Evolutionary conservation across 1,140 invertebrate genomes (phyloP), one percentile per base, ranked within the genome.

Genomic region (Drosophila bocki): DNA sequence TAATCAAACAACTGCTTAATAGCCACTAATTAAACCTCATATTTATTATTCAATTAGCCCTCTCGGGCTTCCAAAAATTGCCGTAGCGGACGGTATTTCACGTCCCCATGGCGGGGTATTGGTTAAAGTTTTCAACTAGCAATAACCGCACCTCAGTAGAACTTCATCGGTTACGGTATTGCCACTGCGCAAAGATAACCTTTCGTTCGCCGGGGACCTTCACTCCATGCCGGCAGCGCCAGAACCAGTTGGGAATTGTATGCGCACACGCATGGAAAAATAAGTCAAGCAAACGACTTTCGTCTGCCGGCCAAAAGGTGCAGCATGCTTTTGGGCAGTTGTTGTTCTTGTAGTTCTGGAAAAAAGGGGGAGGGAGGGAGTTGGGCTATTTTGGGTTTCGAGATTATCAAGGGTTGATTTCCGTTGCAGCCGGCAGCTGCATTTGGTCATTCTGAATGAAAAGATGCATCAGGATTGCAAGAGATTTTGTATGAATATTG

Each of bases 81-180:
- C 96, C 96, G 94, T 96, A 96, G 96, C 95, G 96, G 95, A 95
- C 96, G 96, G 95, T 97, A 95, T 97, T 97, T 97, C 96, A 97
- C 96, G 96, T 96, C 95, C 96, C 95, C 96, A 95, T 94, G 85
- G 81, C 84, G 84, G 80, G 84, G 59, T 84, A 90, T 81, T 88
- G 84, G 84, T 90, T 90, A 85, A 85, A 88, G 84, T 87, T 88
- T 87, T 87, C 84, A 87, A 87, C 80, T 88, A 90, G 84, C 84
- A 88, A 88, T 90, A 88, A 90, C 83, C 81, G 85, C 85, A 88
- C 87, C 85, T 88, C 85, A 83, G 85, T 75, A 29, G 51, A 62
- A 79, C 75, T 83, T 88, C 85, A 88, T 90, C 71, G 85, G 87
- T 88, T 67, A 83, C 81, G 75, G 83, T 90, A 88, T 67, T 85